A percentile compares a stretch with the other conserved stretches of the same genome.
Evolutionary conservation across 2,113 vertebrate species (phyloP).

Genomic region (Oceanites oceanicus): DNA sequence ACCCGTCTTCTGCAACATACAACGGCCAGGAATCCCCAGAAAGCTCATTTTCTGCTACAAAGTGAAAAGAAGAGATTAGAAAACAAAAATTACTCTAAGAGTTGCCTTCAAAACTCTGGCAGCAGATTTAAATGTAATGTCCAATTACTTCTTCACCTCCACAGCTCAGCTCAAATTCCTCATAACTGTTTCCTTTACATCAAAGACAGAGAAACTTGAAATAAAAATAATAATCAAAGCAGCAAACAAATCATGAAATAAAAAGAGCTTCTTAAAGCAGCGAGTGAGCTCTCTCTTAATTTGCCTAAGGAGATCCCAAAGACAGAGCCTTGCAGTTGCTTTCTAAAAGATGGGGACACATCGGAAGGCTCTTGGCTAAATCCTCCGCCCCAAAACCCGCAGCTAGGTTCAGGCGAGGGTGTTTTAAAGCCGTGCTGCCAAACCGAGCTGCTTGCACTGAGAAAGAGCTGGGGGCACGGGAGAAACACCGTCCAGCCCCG

Average conservation of each 20-base stretch:
- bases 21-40: background rate
- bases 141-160: background rate
- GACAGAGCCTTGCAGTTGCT: background rate
- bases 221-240: slow-evolving; percentile 21
- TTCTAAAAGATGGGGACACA: background rate
- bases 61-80: background rate
- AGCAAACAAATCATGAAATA: slow-evolving; percentile 39
- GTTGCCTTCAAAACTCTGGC: background rate
- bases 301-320: background rate
- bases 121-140: background rate
- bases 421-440: background rate
- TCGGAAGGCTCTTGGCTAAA: background rate
- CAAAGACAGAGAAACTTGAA: slow-evolving; percentile 21
- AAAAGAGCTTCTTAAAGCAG: background rate
- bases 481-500: rapidly evolving
- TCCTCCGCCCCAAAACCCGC: background rate
- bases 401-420: background rate
- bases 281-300: background rate
- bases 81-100: background rate
- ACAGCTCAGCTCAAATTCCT: background rate
- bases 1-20: background rate
- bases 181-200: slow-evolving; percentile 34
- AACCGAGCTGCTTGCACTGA: background rate
- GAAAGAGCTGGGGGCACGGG: background rate
- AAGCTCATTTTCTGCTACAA: background rate